Conservation (phyloP, 1,140 invertebrate species). For the Euura lappo region DNA sequence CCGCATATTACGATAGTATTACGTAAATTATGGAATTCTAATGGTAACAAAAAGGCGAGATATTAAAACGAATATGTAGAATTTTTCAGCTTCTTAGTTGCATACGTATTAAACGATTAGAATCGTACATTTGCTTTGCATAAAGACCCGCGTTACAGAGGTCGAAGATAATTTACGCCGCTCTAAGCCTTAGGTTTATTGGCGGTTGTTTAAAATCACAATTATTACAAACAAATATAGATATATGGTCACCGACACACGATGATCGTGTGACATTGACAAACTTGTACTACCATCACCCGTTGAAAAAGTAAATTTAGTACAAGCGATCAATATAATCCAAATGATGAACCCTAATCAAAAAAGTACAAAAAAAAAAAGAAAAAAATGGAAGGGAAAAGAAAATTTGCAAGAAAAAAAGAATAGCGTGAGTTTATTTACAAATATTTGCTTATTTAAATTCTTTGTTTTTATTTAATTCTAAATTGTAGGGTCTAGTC, state of each 20-base stretch:
- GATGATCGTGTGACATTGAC: not conserved
- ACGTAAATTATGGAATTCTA: too few relatives aligned
- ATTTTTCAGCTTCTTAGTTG: not conserved
- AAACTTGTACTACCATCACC: not conserved
- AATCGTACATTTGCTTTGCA: not conserved
- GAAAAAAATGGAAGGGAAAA: conserved; percentile 23
- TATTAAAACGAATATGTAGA: not conserved
- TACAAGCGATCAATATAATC: conserved; percentile 41
- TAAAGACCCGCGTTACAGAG: not conserved
- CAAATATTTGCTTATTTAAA: conserved; percentile 37
- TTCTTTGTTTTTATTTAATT: conserved; percentile 41
- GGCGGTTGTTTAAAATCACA: not conserved
- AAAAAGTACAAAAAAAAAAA: conserved; percentile 59
- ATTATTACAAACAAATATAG: not conserved
- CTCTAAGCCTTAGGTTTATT: not conserved
- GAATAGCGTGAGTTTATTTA: conserved; percentile 41
- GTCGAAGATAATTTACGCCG: not conserved
- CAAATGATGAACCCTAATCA: conserved; percentile 55
- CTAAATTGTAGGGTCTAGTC: conserved; percentile 53
- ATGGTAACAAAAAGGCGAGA: not conserved
- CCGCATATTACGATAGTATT: too few relatives aligned
- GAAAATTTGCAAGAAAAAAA: too few relatives aligned
- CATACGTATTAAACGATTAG: not conserved
- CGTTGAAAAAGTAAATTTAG: conserved; percentile 13
- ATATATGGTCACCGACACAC: not conserved